phyloP scores from a whole-genome alignment of 2,888 invertebrate species.

The Lycophotia porphyrea region DNA sequence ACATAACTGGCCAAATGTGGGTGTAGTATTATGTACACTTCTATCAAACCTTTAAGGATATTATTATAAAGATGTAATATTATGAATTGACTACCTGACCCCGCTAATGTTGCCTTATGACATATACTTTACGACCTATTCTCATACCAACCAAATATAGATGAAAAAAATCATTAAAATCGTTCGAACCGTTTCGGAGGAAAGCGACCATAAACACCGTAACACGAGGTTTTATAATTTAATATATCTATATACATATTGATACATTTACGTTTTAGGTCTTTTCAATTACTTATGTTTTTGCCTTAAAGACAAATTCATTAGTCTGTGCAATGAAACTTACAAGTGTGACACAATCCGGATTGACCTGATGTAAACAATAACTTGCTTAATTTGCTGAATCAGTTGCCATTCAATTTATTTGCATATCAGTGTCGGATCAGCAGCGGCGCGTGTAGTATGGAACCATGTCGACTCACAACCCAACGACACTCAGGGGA shows the following conservation, averaged over 20 bases:
- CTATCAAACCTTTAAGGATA: not conserved
- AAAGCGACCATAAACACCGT: too few relatives aligned
- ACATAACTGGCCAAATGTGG: not conserved
- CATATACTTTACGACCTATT: too few relatives aligned
- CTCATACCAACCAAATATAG: too few relatives aligned
- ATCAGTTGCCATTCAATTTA: slow-evolving; percentile 63
- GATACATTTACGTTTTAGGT: not conserved
- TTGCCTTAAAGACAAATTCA: slow-evolving; percentile 19
- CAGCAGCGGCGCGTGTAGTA: slow-evolving; percentile 54
- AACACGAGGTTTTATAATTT: too few relatives aligned
- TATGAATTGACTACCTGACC: too few relatives aligned
- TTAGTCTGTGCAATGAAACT: slow-evolving; percentile 70
- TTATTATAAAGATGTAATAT: not conserved
- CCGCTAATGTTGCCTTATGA: too few relatives aligned
- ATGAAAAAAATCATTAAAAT: too few relatives aligned
- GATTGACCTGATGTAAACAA: slow-evolving; percentile 69
- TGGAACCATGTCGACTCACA: slow-evolving; percentile 76
- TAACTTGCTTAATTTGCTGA: slow-evolving; percentile 74
- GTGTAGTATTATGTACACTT: not conserved
- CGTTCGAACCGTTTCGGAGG: too few relatives aligned
- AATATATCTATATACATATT: too few relatives aligned
- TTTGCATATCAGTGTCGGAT: slow-evolving; percentile 60
- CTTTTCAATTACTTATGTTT: not conserved
- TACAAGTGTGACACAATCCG: slow-evolving; percentile 62
- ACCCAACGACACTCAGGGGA: slow-evolving; percentile 76